Conservation (phyloP, 2,797 vertebrate genomes). For the Neoniphon sammara region DNA sequence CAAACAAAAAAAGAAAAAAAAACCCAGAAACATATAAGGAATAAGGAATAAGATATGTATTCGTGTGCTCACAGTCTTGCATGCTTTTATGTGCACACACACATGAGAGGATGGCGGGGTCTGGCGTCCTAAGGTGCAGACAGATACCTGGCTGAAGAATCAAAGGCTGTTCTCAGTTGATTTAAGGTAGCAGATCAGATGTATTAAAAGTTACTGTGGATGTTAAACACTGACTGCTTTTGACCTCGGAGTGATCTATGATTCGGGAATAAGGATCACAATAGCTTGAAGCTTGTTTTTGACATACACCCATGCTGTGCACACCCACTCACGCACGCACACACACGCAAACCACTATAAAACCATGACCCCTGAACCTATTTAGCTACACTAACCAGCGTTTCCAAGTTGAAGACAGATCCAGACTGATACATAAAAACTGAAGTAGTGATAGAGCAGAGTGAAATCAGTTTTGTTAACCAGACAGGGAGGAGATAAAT, state of each 20-base stretch:
- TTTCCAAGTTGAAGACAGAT: neutral
- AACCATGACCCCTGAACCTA: neutral
- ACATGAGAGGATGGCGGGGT: slow-evolving; percentile 16
- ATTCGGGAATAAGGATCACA: slow-evolving; percentile 38
- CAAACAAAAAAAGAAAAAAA: slow-evolving; percentile 2
- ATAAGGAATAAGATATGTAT: slow-evolving; percentile 33
- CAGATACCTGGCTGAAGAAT: slow-evolving; percentile 72
- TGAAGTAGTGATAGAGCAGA: slow-evolving; percentile 6
- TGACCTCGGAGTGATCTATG: slow-evolving; percentile 63
- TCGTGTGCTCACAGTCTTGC: slow-evolving; percentile 27
- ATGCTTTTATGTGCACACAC: slow-evolving; percentile 16
- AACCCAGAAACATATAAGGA: neutral
- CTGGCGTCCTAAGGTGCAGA: slow-evolving; percentile 55
- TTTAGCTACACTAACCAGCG: neutral
- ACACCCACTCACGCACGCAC: slow-evolving; percentile 29
- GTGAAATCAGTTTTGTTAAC: slow-evolving; percentile 32
- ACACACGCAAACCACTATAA: neutral
- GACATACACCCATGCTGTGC: slow-evolving; percentile 32
- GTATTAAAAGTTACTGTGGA: slow-evolving; percentile 68
- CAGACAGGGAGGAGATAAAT: slow-evolving; percentile 43
- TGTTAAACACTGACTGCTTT: slow-evolving; percentile 60
- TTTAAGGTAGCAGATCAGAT: slow-evolving; percentile 71
- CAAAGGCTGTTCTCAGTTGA: slow-evolving; percentile 64
- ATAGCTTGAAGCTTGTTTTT: slow-evolving; percentile 34
- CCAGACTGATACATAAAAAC: slow-evolving; percentile 33